Percentiles rank a stretch among this genome's conserved stretches.
These are phyloP conservation scores for Cryptotermes secundus DNA, from an alignment of 1,140 invertebrate species.

Conservation along the genomic window DNA sequence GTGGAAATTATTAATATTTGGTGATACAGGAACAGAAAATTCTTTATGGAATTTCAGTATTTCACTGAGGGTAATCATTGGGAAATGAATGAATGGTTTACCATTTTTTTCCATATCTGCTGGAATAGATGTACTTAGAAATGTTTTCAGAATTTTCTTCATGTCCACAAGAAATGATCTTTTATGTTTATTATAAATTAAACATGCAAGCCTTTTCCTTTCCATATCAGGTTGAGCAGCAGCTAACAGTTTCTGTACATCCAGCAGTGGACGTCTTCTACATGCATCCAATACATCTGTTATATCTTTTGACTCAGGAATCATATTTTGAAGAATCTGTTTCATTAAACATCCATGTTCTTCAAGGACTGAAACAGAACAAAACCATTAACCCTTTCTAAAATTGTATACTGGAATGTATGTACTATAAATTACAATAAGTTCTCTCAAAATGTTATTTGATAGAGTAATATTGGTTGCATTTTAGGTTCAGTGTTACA, in stretches of 20 bases:
- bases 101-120: not conserved
- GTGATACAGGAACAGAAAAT: not conserved
- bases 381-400: not conserved
- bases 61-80: not conserved
- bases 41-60: not conserved
- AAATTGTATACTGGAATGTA: not conserved
- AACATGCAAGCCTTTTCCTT: not conserved
- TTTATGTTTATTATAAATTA: not conserved
- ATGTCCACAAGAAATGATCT: not conserved
- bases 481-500: not conserved
- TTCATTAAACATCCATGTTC: not conserved
- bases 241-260: not conserved
- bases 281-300: not conserved
- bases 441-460: too few relatives aligned
- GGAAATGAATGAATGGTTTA: not conserved
- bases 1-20: not conserved
- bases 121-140: not conserved
- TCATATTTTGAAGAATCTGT: not conserved
- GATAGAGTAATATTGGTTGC: too few relatives aligned
- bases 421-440: not conserved
- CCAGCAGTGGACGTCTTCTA: not conserved
- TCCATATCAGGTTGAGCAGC: not conserved
- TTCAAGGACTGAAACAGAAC: not conserved
- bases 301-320: not conserved
- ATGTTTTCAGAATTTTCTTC: not conserved